Percentiles rank a stretch among this genome's conserved stretches.
Conservation (phyloP, 2,888 invertebrate genomes). For the Phlogophora meticulosa region DNA sequence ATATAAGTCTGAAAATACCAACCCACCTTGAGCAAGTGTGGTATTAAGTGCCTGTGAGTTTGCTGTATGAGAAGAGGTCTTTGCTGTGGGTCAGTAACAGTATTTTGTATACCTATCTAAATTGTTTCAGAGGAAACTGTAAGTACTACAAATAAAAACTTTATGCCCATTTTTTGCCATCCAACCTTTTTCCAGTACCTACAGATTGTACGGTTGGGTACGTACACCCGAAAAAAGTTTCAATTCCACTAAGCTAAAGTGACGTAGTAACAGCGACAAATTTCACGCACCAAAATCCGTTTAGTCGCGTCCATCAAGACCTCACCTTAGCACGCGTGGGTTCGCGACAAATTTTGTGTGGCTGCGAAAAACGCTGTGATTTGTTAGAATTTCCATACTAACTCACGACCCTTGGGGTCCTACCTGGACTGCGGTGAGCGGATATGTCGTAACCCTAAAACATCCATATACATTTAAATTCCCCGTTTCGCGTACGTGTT, state of each 20-base stretch:
- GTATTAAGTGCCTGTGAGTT: no score
- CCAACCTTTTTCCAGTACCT: background rate
- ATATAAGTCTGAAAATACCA: no score
- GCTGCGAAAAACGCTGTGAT: slow-evolving; percentile 63
- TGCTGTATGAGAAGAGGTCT: no score
- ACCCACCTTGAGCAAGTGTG: no score
- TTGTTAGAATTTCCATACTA: slow-evolving; percentile 67
- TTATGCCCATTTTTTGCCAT: background rate
- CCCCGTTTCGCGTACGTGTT: slow-evolving; percentile 42
- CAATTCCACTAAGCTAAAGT: slow-evolving; percentile 27
- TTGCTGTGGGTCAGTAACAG: no score
- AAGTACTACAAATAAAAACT: background rate
- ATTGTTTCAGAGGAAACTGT: no score
- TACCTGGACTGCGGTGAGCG: slow-evolving; percentile 57
- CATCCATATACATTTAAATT: slow-evolving; percentile 55
- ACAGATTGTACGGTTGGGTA: background rate
- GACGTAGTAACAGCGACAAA: slow-evolving; percentile 44
- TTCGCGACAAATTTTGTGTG: slow-evolving; percentile 61
- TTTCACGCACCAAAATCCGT: slow-evolving; percentile 35
- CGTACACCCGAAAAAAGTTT: slow-evolving; percentile 6
- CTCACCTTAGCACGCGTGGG: slow-evolving; percentile 54
- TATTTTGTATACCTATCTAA: no score
- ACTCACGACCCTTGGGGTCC: slow-evolving; percentile 52
- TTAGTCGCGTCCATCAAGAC: slow-evolving; percentile 46
- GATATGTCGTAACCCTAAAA: slow-evolving; percentile 58